Evolutionary conservation across 2,888 invertebrate species (phyloP).

Genomic region (Dasypogon diadema): DNA sequence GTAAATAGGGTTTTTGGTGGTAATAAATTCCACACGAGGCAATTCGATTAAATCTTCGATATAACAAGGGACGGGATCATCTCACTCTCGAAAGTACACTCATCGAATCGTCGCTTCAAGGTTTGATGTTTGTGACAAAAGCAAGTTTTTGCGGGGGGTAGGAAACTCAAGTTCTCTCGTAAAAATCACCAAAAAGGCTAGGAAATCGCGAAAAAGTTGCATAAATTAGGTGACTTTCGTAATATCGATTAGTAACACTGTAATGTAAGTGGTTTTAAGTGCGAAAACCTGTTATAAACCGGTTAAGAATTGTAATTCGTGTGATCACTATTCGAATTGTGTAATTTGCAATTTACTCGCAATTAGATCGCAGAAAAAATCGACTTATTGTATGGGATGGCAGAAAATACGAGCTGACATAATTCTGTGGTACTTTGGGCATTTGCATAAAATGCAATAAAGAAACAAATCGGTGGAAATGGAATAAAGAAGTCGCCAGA

Average conservation of each 20-base stretch:
- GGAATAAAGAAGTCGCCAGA: conserved; percentile 21
- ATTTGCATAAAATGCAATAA: background rate
- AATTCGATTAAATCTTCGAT: too few species aligned
- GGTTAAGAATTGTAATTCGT: background rate
- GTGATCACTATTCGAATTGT: background rate
- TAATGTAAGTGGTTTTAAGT: conserved; percentile 7
- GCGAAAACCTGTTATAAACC: conserved; percentile 11
- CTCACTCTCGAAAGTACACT: too few species aligned
- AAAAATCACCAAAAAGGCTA: background rate
- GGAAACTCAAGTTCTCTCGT: conserved; percentile 23
- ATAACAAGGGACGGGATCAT: too few species aligned
- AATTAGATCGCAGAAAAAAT: background rate
- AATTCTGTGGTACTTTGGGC: background rate
- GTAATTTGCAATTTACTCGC: background rate
- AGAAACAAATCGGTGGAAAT: conserved; percentile 7
- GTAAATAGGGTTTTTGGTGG: too few species aligned
- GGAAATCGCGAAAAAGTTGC: background rate
- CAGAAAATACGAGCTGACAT: conserved; percentile 37
- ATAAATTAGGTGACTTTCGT: background rate
- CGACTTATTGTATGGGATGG: background rate
- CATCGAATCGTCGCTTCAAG: too few species aligned
- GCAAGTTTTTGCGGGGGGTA: conserved; percentile 31
- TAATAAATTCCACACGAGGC: too few species aligned
- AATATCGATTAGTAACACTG: background rate
- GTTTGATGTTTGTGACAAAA: too few species aligned